phyloP scores from a whole-genome alignment of 2,888 invertebrate species.

The Eupsilia transversa region DNA sequence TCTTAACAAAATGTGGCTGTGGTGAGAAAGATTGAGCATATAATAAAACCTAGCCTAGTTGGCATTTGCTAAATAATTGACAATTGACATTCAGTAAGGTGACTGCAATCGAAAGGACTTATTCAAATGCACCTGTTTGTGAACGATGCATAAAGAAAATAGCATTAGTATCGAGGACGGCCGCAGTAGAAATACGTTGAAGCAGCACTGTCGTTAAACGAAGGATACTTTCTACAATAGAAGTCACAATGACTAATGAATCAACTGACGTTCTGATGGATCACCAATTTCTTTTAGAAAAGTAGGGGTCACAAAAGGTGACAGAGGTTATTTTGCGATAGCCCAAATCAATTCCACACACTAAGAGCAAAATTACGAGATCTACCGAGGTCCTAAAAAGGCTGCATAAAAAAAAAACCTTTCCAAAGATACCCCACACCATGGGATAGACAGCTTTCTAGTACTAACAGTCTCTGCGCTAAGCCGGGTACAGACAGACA shows the following conservation, averaged over 20 bases:
- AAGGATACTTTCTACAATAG: slow-evolving; percentile 11
- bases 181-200: not conserved
- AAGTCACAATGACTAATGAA: slow-evolving; percentile 27
- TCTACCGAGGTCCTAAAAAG: too few relatives aligned
- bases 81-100: not conserved
- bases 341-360: not conserved
- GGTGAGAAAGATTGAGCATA: not conserved
- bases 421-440: too few relatives aligned
- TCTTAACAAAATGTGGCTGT: not conserved
- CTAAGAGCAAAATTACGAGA: not conserved
- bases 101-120: not conserved
- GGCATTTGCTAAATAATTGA: too few relatives aligned
- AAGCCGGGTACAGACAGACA: too few relatives aligned
- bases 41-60: too few relatives aligned
- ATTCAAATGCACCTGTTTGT: slow-evolving; percentile 2
- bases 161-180: not conserved
- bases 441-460: too few relatives aligned
- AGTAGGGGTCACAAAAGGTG: slow-evolving; percentile 17
- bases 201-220: not conserved
- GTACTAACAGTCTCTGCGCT: too few relatives aligned
- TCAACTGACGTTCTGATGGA: not conserved
- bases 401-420: too few relatives aligned
- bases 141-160: not conserved
- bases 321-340: not conserved
- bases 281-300: slow-evolving; percentile 6